Base-by-base conservation (phyloP, 2,888 invertebrate genomes). In the Meteorus colon region DNA sequence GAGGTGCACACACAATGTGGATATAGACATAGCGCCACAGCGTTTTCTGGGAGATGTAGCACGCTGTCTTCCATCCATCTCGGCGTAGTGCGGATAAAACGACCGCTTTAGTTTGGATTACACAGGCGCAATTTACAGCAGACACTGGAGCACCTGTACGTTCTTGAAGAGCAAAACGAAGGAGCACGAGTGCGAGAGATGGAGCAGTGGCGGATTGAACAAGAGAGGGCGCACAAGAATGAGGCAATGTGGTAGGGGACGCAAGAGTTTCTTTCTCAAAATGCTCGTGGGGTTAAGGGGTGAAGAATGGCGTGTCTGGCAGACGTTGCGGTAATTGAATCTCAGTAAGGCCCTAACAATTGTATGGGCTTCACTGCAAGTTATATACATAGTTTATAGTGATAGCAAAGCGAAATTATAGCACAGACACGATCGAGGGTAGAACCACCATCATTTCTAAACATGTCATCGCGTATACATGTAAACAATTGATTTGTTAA, bases 321-420 rank as follows among this genome's bases (percentile, higher is more conserved):
- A 88, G 89, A 87, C 89, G 86, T 89, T 89, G 89, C 86, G 89
- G 89, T 89, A 89, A 89, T 89, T 89, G 89, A 89, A 89, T 89
- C 88, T 86, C 85, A 83, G 87, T 86, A 86, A 85, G 86, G 85
- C 84, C 83, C 74, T 73, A 62, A 69, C 55, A 55, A 55, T 55
- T 55, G 55, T 55, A 55, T 55, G 55, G 55, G 55, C 55, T 55
- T 24, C 19, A 19, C 19, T 55, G 19, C n/a, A 48, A 68, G 19
- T 62, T 60, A 34, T 68, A 69, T 67, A 65, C 55, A 48, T 60
- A 62, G 72, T 69, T 31, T 66, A 60, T 48, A 48, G 48, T 16
- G 48, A 48, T 48, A 48, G 48, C 14, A 4, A 48, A 48, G 48
- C 10, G n/a, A 48, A 48, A 48, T 16, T 48, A 48, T 48, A 48